Conservation (phyloP, 2,888 invertebrate genomes). For the Eristalinus aeneus region DNA sequence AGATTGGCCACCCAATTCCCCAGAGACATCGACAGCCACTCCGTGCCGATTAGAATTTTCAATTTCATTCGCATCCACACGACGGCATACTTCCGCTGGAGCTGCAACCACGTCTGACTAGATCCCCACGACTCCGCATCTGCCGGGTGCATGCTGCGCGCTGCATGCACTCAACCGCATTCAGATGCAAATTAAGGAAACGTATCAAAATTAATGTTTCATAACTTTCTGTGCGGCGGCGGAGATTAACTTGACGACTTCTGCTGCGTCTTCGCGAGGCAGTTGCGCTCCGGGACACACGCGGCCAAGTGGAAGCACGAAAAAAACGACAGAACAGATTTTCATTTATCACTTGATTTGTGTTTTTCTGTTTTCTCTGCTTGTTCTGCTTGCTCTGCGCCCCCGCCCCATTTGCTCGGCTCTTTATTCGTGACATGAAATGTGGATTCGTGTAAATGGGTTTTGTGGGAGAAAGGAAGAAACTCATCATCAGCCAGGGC, state of each 20-base stretch:
- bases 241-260: conserved; percentile 57
- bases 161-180: neutral
- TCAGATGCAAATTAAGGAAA: conserved; percentile 17
- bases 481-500: neutral
- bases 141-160: neutral
- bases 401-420: too few relatives aligned
- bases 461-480: neutral
- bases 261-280: conserved; percentile 27
- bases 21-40: conserved; percentile 34
- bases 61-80: conserved; percentile 12
- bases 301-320: neutral
- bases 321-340: neutral
- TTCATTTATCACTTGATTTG: conserved; percentile 2
- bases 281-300: neutral
- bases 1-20: conserved; percentile 8
- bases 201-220: conserved; percentile 6
- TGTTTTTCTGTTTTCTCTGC: neutral
- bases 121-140: neutral
- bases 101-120: neutral
- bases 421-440: conserved; percentile 36
- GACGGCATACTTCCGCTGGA: neutral
- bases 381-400: neutral
- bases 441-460: conserved; percentile 34
- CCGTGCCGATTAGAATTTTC: conserved; percentile 23
- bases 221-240: conserved; percentile 3